A percentile compares a stretch with the other conserved stretches of the same genome.
Conservation (phyloP, 2,797 vertebrate species). For the Lithobates pipiens region DNA sequence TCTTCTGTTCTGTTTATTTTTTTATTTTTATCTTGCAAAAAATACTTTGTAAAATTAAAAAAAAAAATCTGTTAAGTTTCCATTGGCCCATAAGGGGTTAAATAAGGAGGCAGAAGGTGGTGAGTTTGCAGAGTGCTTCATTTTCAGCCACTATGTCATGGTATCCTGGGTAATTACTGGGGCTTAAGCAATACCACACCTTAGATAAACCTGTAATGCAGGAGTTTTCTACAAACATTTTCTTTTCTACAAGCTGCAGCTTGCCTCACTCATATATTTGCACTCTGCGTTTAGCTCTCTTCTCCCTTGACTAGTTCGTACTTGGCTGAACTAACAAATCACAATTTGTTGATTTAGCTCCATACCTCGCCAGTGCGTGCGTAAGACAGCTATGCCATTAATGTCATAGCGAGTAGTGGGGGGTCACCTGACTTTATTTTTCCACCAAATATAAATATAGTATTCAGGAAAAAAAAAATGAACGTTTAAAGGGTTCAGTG, state of each 20-base stretch:
- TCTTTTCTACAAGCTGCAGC: slow-evolving; percentile 86
- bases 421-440: slow-evolving; percentile 57
- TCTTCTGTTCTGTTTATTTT: too few species aligned
- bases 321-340: slow-evolving; percentile 80
- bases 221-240: slow-evolving; percentile 90
- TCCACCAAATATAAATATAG: slow-evolving; percentile 56
- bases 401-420: slow-evolving; percentile 53
- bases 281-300: slow-evolving; percentile 74
- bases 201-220: slow-evolving; percentile 93
- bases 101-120: slow-evolving; percentile 67
- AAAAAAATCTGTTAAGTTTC: slow-evolving; percentile 20
- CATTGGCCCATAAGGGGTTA: slow-evolving; percentile 65
- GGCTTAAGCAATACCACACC: slow-evolving; percentile 90
- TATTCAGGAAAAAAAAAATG: slow-evolving; percentile 13
- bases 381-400: slow-evolving; percentile 69
- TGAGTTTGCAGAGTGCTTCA: slow-evolving; percentile 73
- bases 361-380: slow-evolving; percentile 67
- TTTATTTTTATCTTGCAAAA: neutral
- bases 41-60: neutral
- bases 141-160: slow-evolving; percentile 75
- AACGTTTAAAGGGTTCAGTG: slow-evolving; percentile 56
- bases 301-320: slow-evolving; percentile 78
- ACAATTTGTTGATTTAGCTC: slow-evolving; percentile 76
- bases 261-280: slow-evolving; percentile 81
- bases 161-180: slow-evolving; percentile 87